Evolutionary conservation across 2,113 vertebrate genomes (phyloP).

Genomic region (Laticauda laticaudata): DNA sequence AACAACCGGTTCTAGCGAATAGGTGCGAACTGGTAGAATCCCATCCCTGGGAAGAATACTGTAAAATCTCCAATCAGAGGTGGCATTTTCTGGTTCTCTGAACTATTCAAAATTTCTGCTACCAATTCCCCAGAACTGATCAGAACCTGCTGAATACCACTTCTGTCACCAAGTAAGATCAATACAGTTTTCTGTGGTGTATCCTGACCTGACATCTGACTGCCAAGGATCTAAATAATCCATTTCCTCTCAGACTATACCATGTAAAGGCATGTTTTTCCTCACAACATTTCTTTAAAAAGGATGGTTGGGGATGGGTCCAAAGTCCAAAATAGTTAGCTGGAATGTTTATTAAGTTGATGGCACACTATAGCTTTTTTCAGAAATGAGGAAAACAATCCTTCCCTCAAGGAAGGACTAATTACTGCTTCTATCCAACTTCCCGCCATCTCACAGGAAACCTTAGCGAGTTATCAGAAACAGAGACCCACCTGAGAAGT

Average conservation of each 20-base stretch:
- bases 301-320: background rate
- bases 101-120: too few species aligned
- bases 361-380: background rate
- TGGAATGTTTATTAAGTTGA: background rate
- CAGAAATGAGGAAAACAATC: background rate
- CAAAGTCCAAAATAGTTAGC: background rate
- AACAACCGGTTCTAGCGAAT: too few species aligned
- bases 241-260: background rate
- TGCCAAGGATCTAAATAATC: background rate
- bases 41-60: too few species aligned
- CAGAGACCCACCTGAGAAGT: background rate
- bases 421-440: background rate
- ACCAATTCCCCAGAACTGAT: too few species aligned
- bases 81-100: too few species aligned
- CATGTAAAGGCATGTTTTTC: background rate
- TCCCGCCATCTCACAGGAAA: background rate
- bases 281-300: background rate
- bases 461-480: background rate
- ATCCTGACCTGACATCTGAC: background rate
- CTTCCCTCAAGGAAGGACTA: background rate
- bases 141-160: too few species aligned
- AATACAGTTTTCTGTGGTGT: background rate
- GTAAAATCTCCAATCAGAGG: too few species aligned
- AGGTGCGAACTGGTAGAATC: too few species aligned
- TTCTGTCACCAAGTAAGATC: background rate